These are phyloP conservation scores for Capitulum mitella DNA, from an alignment of 2,888 invertebrate genomes.

Conservation along the genomic window DNA sequence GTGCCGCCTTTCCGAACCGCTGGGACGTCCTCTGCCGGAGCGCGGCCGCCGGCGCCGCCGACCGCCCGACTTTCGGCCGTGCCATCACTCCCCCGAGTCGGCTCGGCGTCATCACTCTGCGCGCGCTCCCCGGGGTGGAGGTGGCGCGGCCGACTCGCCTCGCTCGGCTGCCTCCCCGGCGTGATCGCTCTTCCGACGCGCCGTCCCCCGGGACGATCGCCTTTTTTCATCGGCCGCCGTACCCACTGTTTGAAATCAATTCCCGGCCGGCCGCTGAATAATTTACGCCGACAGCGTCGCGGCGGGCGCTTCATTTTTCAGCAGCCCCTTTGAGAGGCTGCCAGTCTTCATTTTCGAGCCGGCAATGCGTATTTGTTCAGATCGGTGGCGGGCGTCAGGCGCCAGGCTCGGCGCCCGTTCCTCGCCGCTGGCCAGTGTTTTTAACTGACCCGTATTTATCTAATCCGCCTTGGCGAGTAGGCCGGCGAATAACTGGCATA, in stretches of 20 bases:
- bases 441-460: slow-evolving; percentile 9
- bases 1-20: too few relatives aligned
- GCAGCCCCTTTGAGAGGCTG: slow-evolving; percentile 22
- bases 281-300: slow-evolving; percentile 17
- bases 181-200: not conserved
- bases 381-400: not conserved
- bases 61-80: too few relatives aligned
- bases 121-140: too few relatives aligned
- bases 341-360: slow-evolving; percentile 9
- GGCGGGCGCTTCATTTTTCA: slow-evolving; percentile 16
- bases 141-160: not conserved
- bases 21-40: too few relatives aligned
- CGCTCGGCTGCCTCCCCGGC: not conserved
- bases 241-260: slow-evolving; percentile 25
- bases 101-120: too few relatives aligned
- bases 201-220: not conserved
- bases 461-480: not conserved
- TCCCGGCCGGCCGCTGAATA: slow-evolving; percentile 3
- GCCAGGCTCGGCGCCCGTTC: too few relatives aligned
- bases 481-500: not conserved
- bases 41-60: too few relatives aligned
- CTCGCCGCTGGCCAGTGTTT: not conserved
- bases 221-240: slow-evolving; percentile 16
- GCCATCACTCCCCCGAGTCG: too few relatives aligned
- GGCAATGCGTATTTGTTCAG: slow-evolving; percentile 16